Base-by-base conservation (phyloP, 1,140 invertebrate species). In the Dysdera silvatica region DNA sequence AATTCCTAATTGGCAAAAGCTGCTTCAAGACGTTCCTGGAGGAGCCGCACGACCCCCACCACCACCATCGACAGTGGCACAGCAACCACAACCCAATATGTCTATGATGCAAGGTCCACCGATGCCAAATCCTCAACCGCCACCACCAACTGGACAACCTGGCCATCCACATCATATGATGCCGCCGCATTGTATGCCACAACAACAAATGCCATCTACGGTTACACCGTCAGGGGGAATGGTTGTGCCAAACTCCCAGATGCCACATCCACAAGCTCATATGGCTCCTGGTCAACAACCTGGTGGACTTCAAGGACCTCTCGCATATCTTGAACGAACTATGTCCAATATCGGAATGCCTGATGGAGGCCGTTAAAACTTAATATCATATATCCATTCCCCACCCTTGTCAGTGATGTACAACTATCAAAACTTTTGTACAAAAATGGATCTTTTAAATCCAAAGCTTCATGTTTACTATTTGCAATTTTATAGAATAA, bases 1-100 rank as follows among this genome's bases (percentile, higher is more conserved):
- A 73, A 86, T 95, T 40, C 82, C 83, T 14, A 82, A 88, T 43
- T 96, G 91, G 92, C 91, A 95, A 74, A 86, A 83, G 69, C 77
- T 94, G 28, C 77, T 96, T 12, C 52, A 63, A 49, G 85, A 86
- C 0, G 88, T 91, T 74, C 29, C 71, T 85, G 60, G 82, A 83
- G 71, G 80, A 14, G 31, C 48, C 7, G 48, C 63, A 81, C 71
- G 77, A 76, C 33, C 53, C 81, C 71, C 77, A 76, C 37, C 75
- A 72, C 76, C 75, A 24, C 77, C 79, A 69, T 74, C 76, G 35
- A 73, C 75, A 72, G 68, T 64, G 47, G 66, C 61, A 14, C 65
- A 66, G 24, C 68, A 56, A 28, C 60, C 66, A 14, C 64, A 49
- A n/a, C 53, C 41, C 29, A 48, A 20, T 4, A 40, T 51, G 32